Evolutionary conservation across 2,797 vertebrate species (phyloP), one percentile per base, ranked within the genome.

Genomic region (Gobio occitaniae): DNA sequence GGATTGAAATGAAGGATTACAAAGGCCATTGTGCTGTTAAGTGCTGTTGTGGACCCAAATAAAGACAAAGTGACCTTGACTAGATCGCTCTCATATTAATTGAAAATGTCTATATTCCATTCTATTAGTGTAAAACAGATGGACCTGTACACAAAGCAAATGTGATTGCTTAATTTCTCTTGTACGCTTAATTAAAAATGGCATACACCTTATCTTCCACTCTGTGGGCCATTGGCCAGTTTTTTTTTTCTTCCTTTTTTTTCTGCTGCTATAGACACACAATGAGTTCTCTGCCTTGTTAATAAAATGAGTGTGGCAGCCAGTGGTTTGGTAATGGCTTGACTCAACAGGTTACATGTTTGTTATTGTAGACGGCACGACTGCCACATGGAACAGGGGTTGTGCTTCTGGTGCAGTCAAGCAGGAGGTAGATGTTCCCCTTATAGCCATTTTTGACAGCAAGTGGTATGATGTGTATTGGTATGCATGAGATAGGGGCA

Each of bases 151-250:
- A 65, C 17, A 56, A 47, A 50, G n/a, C 48, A 47, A 77, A 80
- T 72, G 66, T 79, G 69, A 76, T 66, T 78, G 71, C 52, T 63
- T 32, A 63, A 80, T 78, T 52, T 66, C 50, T 41, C 70, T 36
- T 52, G 52, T 63, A 50, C 15, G 21, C 72, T 77, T 83, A 41
- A 85, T 79, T 79, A 84, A 88, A 79, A 65, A 81, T 72, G 84
- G 52, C 78, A 74, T 50, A 13, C 12, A 63, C n/a, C 82, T 78
- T 75, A 56, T 88, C 82, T 78, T 52, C 48, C 79, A 32, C 25
- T 80, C 69, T 71, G 47, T 32, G 75, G 56, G 52, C 44, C 48
- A 71, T 19, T 71, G 77, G 50, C 63, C 25, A 76, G 70, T 36
- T 50, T 66, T 52, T 17, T 17, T 52, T 47, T 47, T 47, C 0